phyloP scores from a whole-genome alignment of 2,797 vertebrate genomes.

The Protonibea diacanthus region DNA sequence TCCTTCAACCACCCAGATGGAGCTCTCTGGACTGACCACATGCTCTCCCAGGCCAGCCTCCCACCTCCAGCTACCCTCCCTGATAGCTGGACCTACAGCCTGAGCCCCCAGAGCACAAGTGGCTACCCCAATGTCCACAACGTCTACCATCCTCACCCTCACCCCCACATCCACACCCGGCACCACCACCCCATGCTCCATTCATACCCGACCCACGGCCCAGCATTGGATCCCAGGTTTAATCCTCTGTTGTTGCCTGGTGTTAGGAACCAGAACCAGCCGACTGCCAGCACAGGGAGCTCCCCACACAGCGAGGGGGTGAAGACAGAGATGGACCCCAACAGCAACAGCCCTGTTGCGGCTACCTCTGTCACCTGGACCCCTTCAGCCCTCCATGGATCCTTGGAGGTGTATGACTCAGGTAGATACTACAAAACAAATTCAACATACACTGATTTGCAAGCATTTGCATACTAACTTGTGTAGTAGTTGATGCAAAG shows the following conservation, averaged over 20 bases:
- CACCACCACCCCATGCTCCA: constrained; percentile 89
- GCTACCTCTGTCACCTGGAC: constrained; percentile 90
- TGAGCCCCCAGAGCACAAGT: constrained; percentile 90
- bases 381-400: constrained; percentile 90
- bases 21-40: constrained; percentile 90
- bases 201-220: constrained; percentile 85
- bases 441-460: background rate
- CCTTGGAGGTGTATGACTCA: constrained; percentile 94
- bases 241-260: constrained; percentile 92
- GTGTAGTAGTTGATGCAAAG: background rate
- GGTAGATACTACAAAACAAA: constrained; percentile 80
- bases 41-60: constrained; percentile 89
- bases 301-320: constrained; percentile 87
- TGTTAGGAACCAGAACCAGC: constrained; percentile 81
- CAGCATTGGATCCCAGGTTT: constrained; percentile 90
- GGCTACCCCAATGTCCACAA: constrained; percentile 94
- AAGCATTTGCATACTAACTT: background rate
- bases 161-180: constrained; percentile 85
- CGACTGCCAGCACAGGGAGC: constrained; percentile 86
- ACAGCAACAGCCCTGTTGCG: constrained; percentile 77
- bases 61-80: constrained; percentile 85
- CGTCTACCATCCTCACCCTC: constrained; percentile 90
- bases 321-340: constrained; percentile 89
- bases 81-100: constrained; percentile 94
- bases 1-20: constrained; percentile 90